Percentiles rank a stretch among this genome's conserved stretches.
These are phyloP conservation scores for Macquaria australasica DNA, from an alignment of 2,113 vertebrate species.

Conservation along the genomic window DNA sequence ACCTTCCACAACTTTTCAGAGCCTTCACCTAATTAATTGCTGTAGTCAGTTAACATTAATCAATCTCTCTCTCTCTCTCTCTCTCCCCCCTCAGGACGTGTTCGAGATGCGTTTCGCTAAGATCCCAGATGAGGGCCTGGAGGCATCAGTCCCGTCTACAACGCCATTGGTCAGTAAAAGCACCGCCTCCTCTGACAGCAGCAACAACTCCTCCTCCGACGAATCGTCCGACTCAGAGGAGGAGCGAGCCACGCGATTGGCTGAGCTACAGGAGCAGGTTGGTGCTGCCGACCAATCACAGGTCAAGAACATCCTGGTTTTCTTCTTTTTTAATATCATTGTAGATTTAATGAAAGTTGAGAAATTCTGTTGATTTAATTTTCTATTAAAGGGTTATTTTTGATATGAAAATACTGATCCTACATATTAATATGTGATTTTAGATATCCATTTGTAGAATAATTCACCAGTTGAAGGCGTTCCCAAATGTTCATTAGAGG, in stretches of 20 bases:
- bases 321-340: constrained; percentile 57
- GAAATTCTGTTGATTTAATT: constrained; percentile 20
- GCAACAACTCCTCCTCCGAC: constrained; percentile 92
- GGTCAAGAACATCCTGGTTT: constrained; percentile 77
- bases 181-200: constrained; percentile 94
- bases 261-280: constrained; percentile 99
- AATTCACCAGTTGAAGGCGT: constrained; percentile 45
- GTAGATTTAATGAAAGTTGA: constrained; percentile 34
- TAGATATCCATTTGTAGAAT: not conserved
- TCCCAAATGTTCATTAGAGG: not conserved
- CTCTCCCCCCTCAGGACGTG: constrained; percentile 87
- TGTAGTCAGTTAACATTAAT: not conserved
- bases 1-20: not conserved
- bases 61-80: not conserved
- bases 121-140: constrained; percentile 95
- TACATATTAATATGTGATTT: constrained; percentile 1
- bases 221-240: constrained; percentile 98
- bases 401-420: not conserved
- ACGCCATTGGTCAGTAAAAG: constrained; percentile 92
- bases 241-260: constrained; percentile 95
- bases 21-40: not conserved
- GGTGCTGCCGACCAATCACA: constrained; percentile 82
- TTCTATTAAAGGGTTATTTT: not conserved
- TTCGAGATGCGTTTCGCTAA: constrained; percentile 99
- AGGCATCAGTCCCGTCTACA: constrained; percentile 85